Percentiles rank a stretch among this genome's conserved stretches.
Conservation (phyloP, 2,888 invertebrate species). For the Ptychoptera albimana region DNA sequence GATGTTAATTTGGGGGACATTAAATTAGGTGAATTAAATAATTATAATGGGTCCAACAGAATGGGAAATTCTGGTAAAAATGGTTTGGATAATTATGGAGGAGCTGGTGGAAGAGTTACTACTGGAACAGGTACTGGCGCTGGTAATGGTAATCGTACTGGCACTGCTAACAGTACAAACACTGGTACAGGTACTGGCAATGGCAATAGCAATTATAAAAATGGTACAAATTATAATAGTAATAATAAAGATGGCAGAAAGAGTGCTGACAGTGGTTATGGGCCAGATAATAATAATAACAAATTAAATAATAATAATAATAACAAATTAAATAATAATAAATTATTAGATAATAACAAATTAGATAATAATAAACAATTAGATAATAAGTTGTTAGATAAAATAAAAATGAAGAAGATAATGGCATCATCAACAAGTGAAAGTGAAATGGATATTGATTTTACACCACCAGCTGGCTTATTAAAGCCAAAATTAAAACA, state of each 20-base stretch:
- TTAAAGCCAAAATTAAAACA: constrained; percentile 40
- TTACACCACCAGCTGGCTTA: constrained; percentile 53
- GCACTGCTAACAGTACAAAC: no score
- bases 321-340: background rate
- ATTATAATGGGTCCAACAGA: no score
- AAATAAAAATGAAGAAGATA: background rate
- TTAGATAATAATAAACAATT: background rate
- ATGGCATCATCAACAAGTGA: constrained; percentile 23
- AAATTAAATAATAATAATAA: no score
- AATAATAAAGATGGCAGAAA: background rate
- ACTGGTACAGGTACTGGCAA: no score
- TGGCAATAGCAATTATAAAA: no score
- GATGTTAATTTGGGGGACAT: no score
- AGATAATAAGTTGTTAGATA: background rate
- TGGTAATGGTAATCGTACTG: no score
- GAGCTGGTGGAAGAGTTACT: no score
- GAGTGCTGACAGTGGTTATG: background rate
- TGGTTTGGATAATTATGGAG: no score
- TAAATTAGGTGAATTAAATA: no score
- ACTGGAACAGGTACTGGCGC: no score
- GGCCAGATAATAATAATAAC: background rate
- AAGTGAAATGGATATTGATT: constrained; percentile 52
- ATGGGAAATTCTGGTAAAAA: no score
- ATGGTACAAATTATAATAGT: background rate
- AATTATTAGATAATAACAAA: background rate